Percentiles rank a stretch among this genome's conserved stretches.
phyloP scores from a whole-genome alignment of 2,797 vertebrate species.

The Alosa sapidissima region DNA sequence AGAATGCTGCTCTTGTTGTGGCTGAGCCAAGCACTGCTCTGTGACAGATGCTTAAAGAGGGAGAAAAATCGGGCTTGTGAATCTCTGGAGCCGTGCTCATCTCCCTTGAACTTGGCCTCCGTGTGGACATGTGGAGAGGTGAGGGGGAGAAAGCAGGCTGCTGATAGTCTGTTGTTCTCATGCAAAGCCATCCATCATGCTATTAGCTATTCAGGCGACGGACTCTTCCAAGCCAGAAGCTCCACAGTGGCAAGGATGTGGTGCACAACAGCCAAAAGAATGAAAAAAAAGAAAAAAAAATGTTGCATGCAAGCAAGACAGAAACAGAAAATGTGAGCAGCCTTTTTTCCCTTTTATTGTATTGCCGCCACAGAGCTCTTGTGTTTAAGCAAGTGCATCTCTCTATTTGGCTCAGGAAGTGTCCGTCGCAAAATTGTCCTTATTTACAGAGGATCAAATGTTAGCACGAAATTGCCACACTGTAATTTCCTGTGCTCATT shows the following conservation, averaged over 20 bases:
- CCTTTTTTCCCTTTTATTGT: neutral
- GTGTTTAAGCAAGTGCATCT: neutral
- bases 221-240: slow-evolving; percentile 36
- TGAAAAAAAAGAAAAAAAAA: neutral
- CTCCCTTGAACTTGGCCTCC: slow-evolving; percentile 47
- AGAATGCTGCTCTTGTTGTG: neutral
- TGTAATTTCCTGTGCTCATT: neutral
- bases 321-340: neutral
- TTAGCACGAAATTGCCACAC: neutral
- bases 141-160: slow-evolving; percentile 45
- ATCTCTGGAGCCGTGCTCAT: slow-evolving; percentile 44
- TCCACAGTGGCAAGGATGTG: neutral
- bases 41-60: slow-evolving; percentile 39
- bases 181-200: slow-evolving; percentile 56
- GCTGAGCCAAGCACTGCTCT: neutral
- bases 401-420: neutral
- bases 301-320: neutral
- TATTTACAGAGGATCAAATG: neutral
- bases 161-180: slow-evolving; percentile 54
- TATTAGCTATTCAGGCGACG: slow-evolving; percentile 56
- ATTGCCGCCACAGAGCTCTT: neutral
- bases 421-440: neutral
- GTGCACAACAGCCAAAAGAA: neutral
- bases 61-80: slow-evolving; percentile 46
- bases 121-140: slow-evolving; percentile 48